Base-by-base conservation (phyloP, 37 sponge, comb jelly and placozoan genomes). In the Beroe ovata region DNA sequence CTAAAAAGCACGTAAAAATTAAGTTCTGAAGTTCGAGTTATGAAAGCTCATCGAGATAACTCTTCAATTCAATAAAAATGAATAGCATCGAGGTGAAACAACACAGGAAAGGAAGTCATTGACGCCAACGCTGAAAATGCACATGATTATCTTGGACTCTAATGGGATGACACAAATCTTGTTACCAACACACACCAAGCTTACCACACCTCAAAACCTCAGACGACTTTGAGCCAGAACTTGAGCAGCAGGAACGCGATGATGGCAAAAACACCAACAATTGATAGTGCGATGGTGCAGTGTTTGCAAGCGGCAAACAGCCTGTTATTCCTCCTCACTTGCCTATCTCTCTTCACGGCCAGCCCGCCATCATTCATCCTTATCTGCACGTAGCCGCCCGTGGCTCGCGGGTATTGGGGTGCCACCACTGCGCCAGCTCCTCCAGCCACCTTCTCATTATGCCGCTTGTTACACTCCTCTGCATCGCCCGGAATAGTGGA, bases 401-500 rank as follows among this genome's bases (percentile, higher is more conserved):
- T 47, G 11, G 54, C 11, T 11, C 54, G 54, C 6, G 54, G 54
- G 11, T 6, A 11, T 16, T 6, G 54, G 11, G 54, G 54, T 11
- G 6, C 11, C 11, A 16, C 6, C 11, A 6, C 11, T 6, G 54
- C 6, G n/a, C n/a, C n/a, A n/a, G n/a, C n/a, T n/a, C n/a, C n/a
- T n/a, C n/a, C n/a, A n/a, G n/a, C n/a, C n/a, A n/a, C n/a, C n/a
- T n/a, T n/a, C n/a, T n/a, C n/a, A 11, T 47, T 47, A 11, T 47
- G 54, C 6, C 30, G 69, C 16, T 66, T 66, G 69, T 66, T 26
- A 37, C 30, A 66, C 36, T 66, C 69, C 69, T 66, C 69, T 2
- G 69, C 69, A 66, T 66, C 69, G 4, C 8, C 36, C 8, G 69
- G 69, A 18, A 66, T 66, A 3, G 69, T 66, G 2, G 69, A 66